Conservation (phyloP, 30 jellyfish, hydroid and myxozoan species). For the Pseudorhiza aurosa region DNA sequence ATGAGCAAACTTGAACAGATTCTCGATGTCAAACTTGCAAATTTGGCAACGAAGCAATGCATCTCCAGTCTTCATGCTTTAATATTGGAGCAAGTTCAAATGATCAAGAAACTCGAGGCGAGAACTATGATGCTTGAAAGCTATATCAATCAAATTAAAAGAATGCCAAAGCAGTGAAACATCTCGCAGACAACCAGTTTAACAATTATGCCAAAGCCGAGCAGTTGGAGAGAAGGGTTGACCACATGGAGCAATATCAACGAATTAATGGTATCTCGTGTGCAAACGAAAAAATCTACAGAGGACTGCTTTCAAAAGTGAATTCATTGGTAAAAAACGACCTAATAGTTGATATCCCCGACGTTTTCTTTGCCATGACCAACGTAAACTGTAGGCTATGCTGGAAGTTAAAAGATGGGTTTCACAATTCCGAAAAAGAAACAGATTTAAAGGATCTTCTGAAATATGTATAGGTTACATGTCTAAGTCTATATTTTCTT, state of each 20-base stretch:
- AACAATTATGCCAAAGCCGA: too few species aligned
- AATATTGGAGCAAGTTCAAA: too few species aligned
- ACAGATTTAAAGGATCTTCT: conserved; percentile 1
- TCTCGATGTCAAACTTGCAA: neutral
- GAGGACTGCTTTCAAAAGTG: neutral
- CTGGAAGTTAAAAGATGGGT: too few species aligned
- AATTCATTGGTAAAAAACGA: neutral
- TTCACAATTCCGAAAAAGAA: neutral
- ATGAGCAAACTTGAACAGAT: neutral
- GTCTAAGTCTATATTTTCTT: neutral
- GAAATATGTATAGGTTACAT: neutral
- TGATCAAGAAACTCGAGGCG: neutral
- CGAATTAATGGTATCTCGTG: conserved; percentile 2
- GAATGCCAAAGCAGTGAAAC: neutral
- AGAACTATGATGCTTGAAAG: neutral
- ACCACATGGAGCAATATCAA: neutral
- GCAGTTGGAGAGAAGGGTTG: too few species aligned
- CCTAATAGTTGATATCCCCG: neutral
- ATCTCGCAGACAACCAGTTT: too few species aligned
- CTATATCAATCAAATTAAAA: neutral
- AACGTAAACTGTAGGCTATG: neutral
- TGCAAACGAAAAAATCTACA: neutral
- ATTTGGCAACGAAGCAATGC: neutral
- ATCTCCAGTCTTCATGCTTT: neutral
- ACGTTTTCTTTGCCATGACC: neutral